Conservation (phyloP, 2,113 vertebrate species). For the Erpornis zantholeuca region DNA sequence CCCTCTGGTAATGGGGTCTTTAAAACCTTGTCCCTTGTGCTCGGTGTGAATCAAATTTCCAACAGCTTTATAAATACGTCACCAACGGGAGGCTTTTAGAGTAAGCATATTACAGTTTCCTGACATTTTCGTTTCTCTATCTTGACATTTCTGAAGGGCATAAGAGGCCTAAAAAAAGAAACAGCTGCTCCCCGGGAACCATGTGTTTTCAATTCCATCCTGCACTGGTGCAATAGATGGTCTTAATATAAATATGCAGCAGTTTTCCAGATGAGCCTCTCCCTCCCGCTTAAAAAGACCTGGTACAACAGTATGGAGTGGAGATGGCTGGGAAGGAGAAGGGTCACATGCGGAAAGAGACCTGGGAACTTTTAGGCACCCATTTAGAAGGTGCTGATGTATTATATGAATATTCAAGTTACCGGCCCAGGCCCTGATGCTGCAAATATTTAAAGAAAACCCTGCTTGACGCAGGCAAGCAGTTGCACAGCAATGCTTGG, state of each 20-base stretch:
- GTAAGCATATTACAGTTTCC: conserved; percentile 60
- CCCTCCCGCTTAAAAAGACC: neutral
- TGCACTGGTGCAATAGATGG: conserved; percentile 31
- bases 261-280: conserved; percentile 21
- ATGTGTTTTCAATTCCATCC: conserved; percentile 70
- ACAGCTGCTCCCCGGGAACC: conserved; percentile 54
- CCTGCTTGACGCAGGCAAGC: neutral
- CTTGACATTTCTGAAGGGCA: conserved; percentile 74
- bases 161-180: conserved; percentile 67
- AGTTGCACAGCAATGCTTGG: neutral
- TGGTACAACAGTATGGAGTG: neutral
- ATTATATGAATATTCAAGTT: neutral
- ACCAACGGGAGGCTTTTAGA: conserved; percentile 17
- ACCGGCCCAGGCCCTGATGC: neutral
- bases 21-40: neutral
- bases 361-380: neutral
- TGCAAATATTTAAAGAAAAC: conserved; percentile 16
- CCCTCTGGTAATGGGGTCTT: neutral
- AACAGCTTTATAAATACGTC: conserved; percentile 60
- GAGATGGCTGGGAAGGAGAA: neutral
- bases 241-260: conserved; percentile 46
- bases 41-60: neutral
- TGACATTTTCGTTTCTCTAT: conserved; percentile 74
- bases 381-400: neutral
- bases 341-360: neutral